Conservation (phyloP, 2,113 vertebrate genomes). For the Chiloscyllium plagiosum region DNA sequence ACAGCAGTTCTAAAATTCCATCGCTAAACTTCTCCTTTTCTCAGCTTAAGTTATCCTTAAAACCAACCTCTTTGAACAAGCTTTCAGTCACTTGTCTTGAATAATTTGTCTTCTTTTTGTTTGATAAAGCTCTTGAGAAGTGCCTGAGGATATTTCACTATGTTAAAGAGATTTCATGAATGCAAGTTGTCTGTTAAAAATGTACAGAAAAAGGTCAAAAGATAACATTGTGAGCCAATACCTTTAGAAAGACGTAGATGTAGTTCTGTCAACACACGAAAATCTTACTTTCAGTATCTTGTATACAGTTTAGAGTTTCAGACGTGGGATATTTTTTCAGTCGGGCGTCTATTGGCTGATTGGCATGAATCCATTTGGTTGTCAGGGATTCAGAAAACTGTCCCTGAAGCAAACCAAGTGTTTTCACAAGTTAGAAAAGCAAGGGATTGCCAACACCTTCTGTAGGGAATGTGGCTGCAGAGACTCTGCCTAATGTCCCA, state of each 20-base stretch:
- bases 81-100: neutral
- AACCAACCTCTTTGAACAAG: neutral
- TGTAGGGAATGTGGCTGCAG: neutral
- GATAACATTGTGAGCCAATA: neutral
- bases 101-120: neutral
- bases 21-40: neutral
- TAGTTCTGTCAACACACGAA: neutral
- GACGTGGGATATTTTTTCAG: neutral
- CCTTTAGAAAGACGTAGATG: neutral
- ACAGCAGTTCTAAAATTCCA: neutral
- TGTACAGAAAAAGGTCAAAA: neutral
- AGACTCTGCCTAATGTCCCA: neutral
- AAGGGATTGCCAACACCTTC: neutral
- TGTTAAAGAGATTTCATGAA: neutral
- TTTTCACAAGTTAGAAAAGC: conserved; percentile 17
- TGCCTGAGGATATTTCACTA: neutral
- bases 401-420: neutral
- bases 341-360: neutral
- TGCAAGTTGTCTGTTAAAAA: neutral
- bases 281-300: neutral
- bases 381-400: neutral
- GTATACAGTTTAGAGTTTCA: neutral
- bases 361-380: neutral
- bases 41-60: neutral
- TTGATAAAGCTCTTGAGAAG: neutral